phyloP scores from a whole-genome alignment of 2,888 invertebrate species.

The Tanaodytes sp. region DNA sequence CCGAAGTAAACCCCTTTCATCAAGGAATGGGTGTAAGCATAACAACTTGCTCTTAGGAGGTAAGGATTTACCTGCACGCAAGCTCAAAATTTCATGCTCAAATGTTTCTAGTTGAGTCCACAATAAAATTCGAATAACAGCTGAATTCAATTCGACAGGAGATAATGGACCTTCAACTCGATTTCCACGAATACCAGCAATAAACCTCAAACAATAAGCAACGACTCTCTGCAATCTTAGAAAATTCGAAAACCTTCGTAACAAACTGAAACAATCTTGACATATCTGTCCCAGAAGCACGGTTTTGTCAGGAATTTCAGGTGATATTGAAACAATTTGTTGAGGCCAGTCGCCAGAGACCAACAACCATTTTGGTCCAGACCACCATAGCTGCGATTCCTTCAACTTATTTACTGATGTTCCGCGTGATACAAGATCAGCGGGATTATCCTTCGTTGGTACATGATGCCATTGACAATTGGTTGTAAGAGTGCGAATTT shows the following conservation, averaged over 20 bases:
- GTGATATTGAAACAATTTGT: neutral
- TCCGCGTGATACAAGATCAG: too few species aligned
- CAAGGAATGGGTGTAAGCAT: constrained; percentile 3
- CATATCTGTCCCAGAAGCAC: neutral
- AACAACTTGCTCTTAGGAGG: neutral
- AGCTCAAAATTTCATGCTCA: neutral
- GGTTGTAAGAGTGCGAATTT: too few species aligned
- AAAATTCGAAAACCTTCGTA: neutral
- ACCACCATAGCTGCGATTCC: neutral
- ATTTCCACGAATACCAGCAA: neutral
- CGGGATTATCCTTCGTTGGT: too few species aligned
- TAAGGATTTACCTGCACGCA: neutral
- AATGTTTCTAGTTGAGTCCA: neutral
- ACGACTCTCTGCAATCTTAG: neutral
- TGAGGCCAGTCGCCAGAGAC: neutral
- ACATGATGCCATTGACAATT: too few species aligned
- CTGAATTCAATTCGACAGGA: neutral
- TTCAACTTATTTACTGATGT: neutral
- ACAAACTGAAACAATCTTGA: neutral
- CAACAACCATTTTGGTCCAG: neutral
- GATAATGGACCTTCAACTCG: neutral
- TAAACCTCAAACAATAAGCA: neutral
- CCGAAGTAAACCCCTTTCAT: neutral
- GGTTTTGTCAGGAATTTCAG: neutral
- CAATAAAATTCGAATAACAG: neutral